phyloP scores from a whole-genome alignment of 2,888 invertebrate species.

The Auanema freiburgensis region DNA sequence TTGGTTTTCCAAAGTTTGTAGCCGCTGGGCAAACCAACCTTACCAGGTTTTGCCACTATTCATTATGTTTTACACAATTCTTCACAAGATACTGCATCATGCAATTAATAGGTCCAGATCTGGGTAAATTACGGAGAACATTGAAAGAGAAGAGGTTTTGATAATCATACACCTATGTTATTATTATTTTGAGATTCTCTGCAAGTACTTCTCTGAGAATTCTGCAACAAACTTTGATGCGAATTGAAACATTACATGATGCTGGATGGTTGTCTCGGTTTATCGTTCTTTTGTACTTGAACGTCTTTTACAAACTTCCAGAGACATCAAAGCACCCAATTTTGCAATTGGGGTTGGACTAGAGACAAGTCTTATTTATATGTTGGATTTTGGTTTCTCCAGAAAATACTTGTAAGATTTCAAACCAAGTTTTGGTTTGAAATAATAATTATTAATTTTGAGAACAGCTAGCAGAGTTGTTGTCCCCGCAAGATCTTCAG shows the following conservation, averaged over 20 bases:
- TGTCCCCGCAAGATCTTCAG: conserved; percentile 49
- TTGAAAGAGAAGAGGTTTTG: conserved; percentile 39
- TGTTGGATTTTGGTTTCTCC: conserved; percentile 60
- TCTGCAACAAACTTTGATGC: conserved; percentile 41
- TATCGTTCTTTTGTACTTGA: neutral
- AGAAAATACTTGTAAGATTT: conserved; percentile 42
- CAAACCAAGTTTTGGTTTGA: neutral
- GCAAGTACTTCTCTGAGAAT: conserved; percentile 48
- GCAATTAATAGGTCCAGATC: conserved; percentile 55
- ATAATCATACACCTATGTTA: neutral
- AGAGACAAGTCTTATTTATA: conserved; percentile 42
- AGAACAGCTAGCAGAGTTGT: conserved; percentile 50
- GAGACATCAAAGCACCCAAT: conserved; percentile 59
- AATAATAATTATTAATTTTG: conserved; percentile 12
- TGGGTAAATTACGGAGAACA: conserved; percentile 47
- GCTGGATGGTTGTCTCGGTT: conserved; percentile 46
- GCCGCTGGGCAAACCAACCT: conserved; percentile 45
- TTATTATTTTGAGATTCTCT: conserved; percentile 33
- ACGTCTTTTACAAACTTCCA: conserved; percentile 15
- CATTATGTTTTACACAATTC: neutral
- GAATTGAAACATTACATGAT: conserved; percentile 52
- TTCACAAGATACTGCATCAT: conserved; percentile 48
- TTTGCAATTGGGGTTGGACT: conserved; percentile 52
- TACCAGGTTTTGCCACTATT: conserved; percentile 26
- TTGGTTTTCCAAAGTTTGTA: conserved; percentile 51